Percentiles rank a stretch among this genome's conserved stretches.
phyloP scores from a whole-genome alignment of 2,797 vertebrate species.

The Brotogeris chrysoptera region DNA sequence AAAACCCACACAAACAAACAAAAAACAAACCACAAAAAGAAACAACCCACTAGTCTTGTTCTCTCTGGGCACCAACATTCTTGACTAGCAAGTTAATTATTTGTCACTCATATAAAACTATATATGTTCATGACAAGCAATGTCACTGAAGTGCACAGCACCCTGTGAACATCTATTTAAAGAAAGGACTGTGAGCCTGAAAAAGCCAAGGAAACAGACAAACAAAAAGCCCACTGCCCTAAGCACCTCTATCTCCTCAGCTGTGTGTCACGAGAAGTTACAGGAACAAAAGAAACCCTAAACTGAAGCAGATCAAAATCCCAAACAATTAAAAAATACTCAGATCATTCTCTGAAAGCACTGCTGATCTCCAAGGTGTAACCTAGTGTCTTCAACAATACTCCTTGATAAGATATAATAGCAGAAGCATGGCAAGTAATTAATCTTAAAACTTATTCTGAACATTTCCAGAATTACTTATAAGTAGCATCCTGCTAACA shows the following conservation, averaged over 20 bases:
- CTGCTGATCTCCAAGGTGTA: background rate
- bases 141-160: background rate
- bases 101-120: background rate
- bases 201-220: background rate
- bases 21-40: background rate
- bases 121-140: background rate
- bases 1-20: no score
- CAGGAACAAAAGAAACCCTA: background rate
- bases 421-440: background rate
- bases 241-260: background rate
- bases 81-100: background rate
- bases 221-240: background rate
- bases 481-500: background rate
- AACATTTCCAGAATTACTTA: background rate
- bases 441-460: background rate
- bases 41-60: background rate
- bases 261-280: background rate
- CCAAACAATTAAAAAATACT: background rate
- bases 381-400: background rate
- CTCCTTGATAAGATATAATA: background rate
- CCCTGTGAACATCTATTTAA: background rate
- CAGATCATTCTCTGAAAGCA: background rate
- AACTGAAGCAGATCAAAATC: background rate
- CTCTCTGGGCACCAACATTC: background rate
- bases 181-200: rapidly evolving